phyloP scores from a whole-genome alignment of 2,113 vertebrate species.

The Isurus oxyrinchus region DNA sequence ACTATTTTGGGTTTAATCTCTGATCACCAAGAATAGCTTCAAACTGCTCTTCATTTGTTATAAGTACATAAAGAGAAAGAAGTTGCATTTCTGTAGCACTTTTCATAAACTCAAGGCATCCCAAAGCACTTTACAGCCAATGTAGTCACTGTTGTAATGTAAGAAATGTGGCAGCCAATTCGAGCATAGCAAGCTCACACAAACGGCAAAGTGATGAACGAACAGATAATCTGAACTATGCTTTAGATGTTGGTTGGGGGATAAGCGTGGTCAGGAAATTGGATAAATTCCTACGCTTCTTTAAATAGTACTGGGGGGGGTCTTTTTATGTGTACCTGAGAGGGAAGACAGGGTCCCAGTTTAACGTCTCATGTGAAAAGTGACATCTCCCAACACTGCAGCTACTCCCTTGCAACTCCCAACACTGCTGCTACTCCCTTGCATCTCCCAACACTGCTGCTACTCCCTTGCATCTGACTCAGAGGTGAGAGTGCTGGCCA shows the following conservation, averaged over 20 bases:
- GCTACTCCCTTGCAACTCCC: too few relatives aligned
- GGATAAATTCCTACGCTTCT: too few relatives aligned
- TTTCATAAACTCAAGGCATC: not conserved
- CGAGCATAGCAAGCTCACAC: not conserved
- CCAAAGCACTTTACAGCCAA: not conserved
- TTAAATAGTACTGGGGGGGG: too few relatives aligned
- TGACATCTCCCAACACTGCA: too few relatives aligned
- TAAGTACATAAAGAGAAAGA: not conserved
- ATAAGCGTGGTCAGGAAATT: not conserved
- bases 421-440: too few relatives aligned
- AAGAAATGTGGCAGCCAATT: not conserved
- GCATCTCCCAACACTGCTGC: too few relatives aligned
- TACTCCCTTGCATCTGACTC: too few relatives aligned
- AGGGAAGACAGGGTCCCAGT: not conserved
- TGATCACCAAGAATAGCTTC: not conserved
- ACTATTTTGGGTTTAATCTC: not conserved
- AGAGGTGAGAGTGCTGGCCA: too few relatives aligned
- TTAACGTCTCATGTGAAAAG: too few relatives aligned
- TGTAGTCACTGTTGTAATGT: not conserved
- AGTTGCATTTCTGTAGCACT: not conserved
- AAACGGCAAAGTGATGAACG: not conserved
- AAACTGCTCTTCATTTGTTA: not conserved
- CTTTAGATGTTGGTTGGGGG: not conserved
- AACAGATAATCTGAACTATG: not conserved
- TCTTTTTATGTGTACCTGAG: not conserved